Evolutionary conservation across 2,888 invertebrate species (phyloP), one percentile per base, ranked within the genome.

Genomic region (Tridacna crocea): DNA sequence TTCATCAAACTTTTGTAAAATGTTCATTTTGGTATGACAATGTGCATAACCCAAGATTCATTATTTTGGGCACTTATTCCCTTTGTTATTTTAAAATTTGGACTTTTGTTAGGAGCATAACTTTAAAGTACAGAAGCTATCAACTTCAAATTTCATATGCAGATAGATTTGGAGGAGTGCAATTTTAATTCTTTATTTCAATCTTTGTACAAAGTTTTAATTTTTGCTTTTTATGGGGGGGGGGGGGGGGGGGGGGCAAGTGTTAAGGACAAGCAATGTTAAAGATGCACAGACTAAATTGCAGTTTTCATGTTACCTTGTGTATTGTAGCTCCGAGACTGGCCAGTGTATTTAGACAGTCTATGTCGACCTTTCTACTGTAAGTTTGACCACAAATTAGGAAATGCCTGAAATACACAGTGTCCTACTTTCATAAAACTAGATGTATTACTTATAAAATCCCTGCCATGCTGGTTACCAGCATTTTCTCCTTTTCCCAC

Each of bases 301-400:
- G 15, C 27, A 27, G 8, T 17, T 17, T 24, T n/a, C n/a, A n/a
- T n/a, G 1, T 12, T 61, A 96, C 96, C 95, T 99, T 99, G 92
- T 99, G 99, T 0, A 98, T 96, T 0, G 97, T 97, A 1, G 98
- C 97, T 22, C 98, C 99, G 11, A 99, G 95, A 73, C 97, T 96
- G 46, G 98, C 96, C 2, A 99, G 94, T 0, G 96, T 96, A 26
- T 96, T 96, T 15, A 99, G 94, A 19, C 97, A 96, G 94, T 98
- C 97, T 0, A 97, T 95, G 92, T 99, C 99, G 8, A 99, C 97
- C 94, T 99, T 98, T 79, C 99, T 96, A 0, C 97, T 96, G 94
- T 99, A 99, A 0, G 99, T 99, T 95, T 99, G 99, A 0, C 99
- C 99, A 61, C 98, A 98, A 0, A 99, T 97, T 0, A 96, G 95